Conservation (phyloP, 2,888 invertebrate genomes). For the Caenorhabditis sp. region DNA sequence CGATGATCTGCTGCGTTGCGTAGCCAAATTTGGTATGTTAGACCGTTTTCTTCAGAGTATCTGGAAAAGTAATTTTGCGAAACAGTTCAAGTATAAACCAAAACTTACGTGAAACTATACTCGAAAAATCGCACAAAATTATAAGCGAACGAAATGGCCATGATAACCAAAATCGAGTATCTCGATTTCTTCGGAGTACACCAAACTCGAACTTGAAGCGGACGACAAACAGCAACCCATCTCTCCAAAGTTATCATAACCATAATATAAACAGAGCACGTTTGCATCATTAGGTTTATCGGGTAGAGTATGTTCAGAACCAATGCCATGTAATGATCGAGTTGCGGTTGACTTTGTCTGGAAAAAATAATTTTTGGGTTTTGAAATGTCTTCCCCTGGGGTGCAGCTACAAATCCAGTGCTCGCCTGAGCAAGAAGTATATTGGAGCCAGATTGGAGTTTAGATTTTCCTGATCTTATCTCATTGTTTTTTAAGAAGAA, state of each 20-base stretch:
- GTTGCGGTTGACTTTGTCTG: constrained; percentile 27
- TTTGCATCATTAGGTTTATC: constrained; percentile 67
- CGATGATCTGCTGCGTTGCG: constrained; percentile 43
- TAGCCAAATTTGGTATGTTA: constrained; percentile 44
- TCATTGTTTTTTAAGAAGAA: too few relatives aligned
- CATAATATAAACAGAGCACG: constrained; percentile 65
- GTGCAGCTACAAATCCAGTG: too few relatives aligned
- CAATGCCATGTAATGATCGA: constrained; percentile 54
- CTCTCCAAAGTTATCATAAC: constrained; percentile 67
- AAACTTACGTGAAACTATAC: constrained; percentile 57
- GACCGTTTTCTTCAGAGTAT: constrained; percentile 13
- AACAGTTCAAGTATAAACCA: background rate
- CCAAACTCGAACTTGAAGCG: constrained; percentile 62
- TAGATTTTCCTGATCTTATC: too few relatives aligned
- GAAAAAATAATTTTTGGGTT: background rate
- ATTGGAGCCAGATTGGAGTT: too few relatives aligned
- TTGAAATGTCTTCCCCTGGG: too few relatives aligned
- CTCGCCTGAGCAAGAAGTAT: too few relatives aligned
- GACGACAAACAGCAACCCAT: constrained; percentile 68
- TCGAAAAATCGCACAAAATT: constrained; percentile 67
- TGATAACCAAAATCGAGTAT: constrained; percentile 57
- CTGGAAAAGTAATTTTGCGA: background rate
- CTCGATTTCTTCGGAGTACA: constrained; percentile 65
- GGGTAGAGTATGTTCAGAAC: constrained; percentile 67
- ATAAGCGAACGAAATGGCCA: constrained; percentile 59